Percentiles rank a stretch among this genome's conserved stretches.
Conservation (phyloP, 1,140 invertebrate genomes). For the Wiebesia pumilae region DNA sequence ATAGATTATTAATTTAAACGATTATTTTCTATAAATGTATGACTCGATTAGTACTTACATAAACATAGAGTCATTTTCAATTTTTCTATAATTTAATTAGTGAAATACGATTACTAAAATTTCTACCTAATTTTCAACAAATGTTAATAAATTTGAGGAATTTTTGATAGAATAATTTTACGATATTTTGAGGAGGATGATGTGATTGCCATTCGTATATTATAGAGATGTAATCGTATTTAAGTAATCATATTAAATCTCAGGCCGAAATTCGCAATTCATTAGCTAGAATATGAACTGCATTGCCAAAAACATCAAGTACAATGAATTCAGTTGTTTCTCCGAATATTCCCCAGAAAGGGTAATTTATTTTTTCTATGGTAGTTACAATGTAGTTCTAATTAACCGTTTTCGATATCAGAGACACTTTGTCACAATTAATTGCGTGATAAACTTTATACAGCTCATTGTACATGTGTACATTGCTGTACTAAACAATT, state of each 20-base stretch:
- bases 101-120: not conserved
- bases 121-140: not conserved
- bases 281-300: not conserved
- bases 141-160: not conserved
- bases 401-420: slow-evolving; percentile 14
- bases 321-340: not conserved
- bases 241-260: not conserved
- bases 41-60: too few relatives aligned
- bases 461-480: too few relatives aligned
- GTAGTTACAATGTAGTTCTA: not conserved
- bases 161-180: not conserved
- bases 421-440: not conserved
- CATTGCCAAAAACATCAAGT: slow-evolving; percentile 8
- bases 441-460: not conserved
- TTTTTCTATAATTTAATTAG: too few relatives aligned
- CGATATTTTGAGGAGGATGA: not conserved
- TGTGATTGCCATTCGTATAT: not conserved
- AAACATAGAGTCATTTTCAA: too few relatives aligned
- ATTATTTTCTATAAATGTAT: too few relatives aligned
- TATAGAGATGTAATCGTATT: not conserved
- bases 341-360: not conserved
- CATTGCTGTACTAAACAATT: too few relatives aligned
- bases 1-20: too few relatives aligned
- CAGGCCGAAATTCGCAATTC: slow-evolving; percentile 1
- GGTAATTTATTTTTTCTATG: not conserved